Evolutionary conservation across 2,888 invertebrate species (phyloP), one percentile per base, ranked within the genome.

Genomic region (Adineta ricciae): DNA sequence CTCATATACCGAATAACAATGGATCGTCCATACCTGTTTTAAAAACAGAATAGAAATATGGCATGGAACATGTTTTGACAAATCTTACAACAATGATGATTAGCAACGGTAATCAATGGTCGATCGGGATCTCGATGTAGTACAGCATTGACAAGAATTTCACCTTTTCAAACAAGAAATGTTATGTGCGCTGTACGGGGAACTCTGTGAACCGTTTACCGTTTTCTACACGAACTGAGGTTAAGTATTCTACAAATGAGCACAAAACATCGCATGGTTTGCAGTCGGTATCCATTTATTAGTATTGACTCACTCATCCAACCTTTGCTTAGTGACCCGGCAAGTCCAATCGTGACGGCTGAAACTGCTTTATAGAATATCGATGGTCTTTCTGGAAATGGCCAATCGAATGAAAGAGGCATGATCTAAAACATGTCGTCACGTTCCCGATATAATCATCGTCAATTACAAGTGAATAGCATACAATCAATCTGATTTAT

Each of bases 51-150:
- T 2, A 4, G 27, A 64, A 11, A 16, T 4, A n/a, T 32, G 16
- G 11, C 16, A 14, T n/a, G 1, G 0, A 56, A 8, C 3, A n/a
- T 2, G 1, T 16, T 16, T 32, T 19, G 11, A 32, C 16, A 32
- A 64, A 64, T 64, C 78, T n/a, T 78, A 92, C 97, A 97, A 86
- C 96, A 96, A 91, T 95, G 93, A 91, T 98, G 97, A 92, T 98
- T 97, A 88, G 95, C 94, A 86, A 97, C 94, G 83, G 97, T 97
- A 87, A 98, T 93, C 86, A 98, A 92, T 83, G 97, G 96, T 85
- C 87, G 82, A 52, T 52, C 52, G 16, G 64, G 46, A 36, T 84
- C 46, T 21, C 86, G 64, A 19, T 86, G 41, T 32, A 83, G 11
- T 7, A 86, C 36, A 32, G 38, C 83, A 38, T 86, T 56, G n/a